A percentile compares a stretch with the other conserved stretches of the same genome.
Conservation (phyloP, 2,797 vertebrate species). For the Coccyzus lansbergi region DNA sequence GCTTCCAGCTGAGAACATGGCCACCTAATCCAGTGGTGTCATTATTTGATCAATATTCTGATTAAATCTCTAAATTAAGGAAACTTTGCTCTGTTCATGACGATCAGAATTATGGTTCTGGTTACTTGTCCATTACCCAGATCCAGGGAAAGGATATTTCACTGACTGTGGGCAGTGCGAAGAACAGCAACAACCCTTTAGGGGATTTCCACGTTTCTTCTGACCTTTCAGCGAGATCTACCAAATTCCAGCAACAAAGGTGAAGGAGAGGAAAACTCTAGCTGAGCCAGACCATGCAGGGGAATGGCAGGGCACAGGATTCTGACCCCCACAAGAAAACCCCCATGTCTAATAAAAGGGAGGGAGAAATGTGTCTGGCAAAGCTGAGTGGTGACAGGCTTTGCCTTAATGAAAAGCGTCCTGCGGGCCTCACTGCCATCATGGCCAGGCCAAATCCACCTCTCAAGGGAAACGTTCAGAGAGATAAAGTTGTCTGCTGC, state of each 20-base stretch:
- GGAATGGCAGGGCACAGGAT: background rate
- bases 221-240: background rate
- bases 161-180: background rate
- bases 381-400: background rate
- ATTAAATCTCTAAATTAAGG: background rate
- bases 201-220: background rate
- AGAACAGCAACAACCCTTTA: background rate
- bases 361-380: background rate
- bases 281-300: background rate
- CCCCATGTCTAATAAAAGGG: background rate
- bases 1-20: background rate
- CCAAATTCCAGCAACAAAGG: slow-evolving; percentile 30
- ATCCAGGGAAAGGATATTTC: background rate
- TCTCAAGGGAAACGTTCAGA: background rate
- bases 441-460: background rate
- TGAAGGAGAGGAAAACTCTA: background rate
- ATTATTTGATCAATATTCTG: background rate
- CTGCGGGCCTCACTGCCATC: background rate
- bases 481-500: background rate
- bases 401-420: background rate
- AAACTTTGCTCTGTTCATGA: background rate
- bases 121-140: background rate
- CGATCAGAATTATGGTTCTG: background rate
- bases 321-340: background rate
- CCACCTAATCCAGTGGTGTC: background rate